Conservation (phyloP, 2,113 vertebrate genomes). For the Thymallus thymallus region DNA sequence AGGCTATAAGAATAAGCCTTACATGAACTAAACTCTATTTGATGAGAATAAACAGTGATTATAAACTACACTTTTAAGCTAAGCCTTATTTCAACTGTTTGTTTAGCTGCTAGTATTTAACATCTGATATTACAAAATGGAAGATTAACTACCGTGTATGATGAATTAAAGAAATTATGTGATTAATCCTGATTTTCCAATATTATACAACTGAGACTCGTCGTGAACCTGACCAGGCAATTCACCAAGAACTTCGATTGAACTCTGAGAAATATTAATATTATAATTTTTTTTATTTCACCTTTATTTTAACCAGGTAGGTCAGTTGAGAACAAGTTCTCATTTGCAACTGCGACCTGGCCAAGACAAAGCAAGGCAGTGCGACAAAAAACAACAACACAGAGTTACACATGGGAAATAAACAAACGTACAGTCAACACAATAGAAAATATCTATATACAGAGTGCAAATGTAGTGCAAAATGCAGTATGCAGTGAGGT, state of each 20-base stretch:
- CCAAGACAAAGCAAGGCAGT: no score
- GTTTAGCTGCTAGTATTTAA: slow-evolving; percentile 44
- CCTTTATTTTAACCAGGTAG: no score
- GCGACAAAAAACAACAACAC: no score
- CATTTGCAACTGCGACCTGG: no score
- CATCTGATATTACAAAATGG: slow-evolving; percentile 35
- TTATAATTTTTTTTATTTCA: no score
- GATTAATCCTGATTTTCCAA: slow-evolving; percentile 15
- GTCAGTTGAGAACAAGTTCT: no score
- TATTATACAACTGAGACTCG: slow-evolving; percentile 7
- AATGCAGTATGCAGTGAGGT: no score
- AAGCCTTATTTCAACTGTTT: slow-evolving; percentile 27
- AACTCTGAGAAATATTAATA: slow-evolving; percentile 5
- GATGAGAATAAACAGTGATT: slow-evolving; percentile 36
- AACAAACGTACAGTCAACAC: no score
- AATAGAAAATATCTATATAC: no score
- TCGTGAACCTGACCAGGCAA: slow-evolving; percentile 13
- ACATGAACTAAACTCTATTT: background rate
- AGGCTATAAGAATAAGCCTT: background rate
- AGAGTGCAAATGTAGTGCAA: no score
- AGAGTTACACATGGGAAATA: no score
- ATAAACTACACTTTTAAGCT: background rate
- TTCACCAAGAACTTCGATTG: background rate
- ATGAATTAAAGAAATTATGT: slow-evolving; percentile 43
- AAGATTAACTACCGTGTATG: slow-evolving; percentile 52